Percentiles rank a stretch among this genome's conserved stretches.
Evolutionary conservation across 2,797 vertebrate species (phyloP).

Genomic region (Crocidura indochinensis): DNA sequence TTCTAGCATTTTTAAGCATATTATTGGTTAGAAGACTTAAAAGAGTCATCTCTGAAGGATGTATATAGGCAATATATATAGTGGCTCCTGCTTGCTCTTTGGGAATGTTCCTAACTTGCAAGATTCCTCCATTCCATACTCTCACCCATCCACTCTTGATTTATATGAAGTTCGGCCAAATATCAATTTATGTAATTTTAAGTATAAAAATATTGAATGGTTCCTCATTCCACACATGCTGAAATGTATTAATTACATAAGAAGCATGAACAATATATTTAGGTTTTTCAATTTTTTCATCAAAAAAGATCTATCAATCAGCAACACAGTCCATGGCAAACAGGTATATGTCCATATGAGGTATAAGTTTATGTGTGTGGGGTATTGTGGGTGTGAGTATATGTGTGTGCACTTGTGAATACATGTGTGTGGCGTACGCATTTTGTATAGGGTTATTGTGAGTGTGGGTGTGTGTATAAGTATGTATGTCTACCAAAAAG

Average conservation of each 20-base stretch:
- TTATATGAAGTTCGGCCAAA: neutral
- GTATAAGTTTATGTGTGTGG: too few relatives aligned
- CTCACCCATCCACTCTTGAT: neutral
- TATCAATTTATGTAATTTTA: neutral
- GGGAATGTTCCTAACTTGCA: neutral
- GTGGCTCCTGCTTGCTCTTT: neutral
- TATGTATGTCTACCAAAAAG: neutral
- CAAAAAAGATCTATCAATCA: neutral
- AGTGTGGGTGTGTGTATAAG: neutral
- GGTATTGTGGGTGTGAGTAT: too few relatives aligned
- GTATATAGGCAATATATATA: too few relatives aligned
- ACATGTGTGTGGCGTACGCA: neutral
- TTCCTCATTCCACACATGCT: slow-evolving; percentile 8
- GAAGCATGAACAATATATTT: neutral
- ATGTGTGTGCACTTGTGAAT: neutral
- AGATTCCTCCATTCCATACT: neutral
- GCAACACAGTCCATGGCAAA: neutral
- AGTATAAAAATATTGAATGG: neutral
- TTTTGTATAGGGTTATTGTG: neutral
- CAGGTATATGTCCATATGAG: neutral
- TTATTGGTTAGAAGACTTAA: neutral
- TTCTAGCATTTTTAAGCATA: neutral
- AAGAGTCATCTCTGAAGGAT: neutral
- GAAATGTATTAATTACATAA: neutral
- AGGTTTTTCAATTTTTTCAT: neutral